phyloP scores from a whole-genome alignment of 2,888 invertebrate genomes.

The Callimorpha dominula region DNA sequence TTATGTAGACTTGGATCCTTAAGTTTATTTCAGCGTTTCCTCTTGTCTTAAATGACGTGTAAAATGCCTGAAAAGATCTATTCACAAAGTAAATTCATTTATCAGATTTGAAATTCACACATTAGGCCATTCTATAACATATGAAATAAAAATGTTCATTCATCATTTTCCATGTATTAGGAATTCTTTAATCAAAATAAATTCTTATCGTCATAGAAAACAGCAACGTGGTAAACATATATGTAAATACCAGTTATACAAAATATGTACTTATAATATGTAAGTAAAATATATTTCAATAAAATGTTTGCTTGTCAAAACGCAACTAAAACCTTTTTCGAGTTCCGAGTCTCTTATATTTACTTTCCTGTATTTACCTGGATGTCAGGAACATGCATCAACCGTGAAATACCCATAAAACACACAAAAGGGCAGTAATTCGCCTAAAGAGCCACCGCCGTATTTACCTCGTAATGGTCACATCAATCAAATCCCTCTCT shows the following conservation, averaged over 20 bases:
- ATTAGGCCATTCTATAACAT: background rate
- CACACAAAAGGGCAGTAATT: slow-evolving; percentile 38
- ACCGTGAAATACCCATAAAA: slow-evolving; percentile 33
- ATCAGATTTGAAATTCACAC: background rate
- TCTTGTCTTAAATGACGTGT: too few relatives aligned
- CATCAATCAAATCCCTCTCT: slow-evolving; percentile 47
- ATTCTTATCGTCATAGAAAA: too few relatives aligned
- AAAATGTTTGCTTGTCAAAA: slow-evolving; percentile 11
- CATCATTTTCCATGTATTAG: too few relatives aligned
- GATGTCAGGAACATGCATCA: slow-evolving; percentile 24
- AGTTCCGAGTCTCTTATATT: slow-evolving; percentile 22
- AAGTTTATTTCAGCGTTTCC: too few relatives aligned
- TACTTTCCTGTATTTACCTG: slow-evolving; percentile 34
- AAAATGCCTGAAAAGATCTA: too few relatives aligned
- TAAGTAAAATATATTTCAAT: slow-evolving; percentile 4
- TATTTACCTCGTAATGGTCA: slow-evolving; percentile 48
- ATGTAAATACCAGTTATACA: background rate
- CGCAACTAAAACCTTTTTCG: slow-evolving; percentile 23
- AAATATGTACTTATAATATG: background rate
- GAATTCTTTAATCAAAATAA: too few relatives aligned
- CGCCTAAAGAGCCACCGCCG: slow-evolving; percentile 28
- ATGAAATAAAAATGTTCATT: background rate
- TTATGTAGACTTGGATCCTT: background rate
- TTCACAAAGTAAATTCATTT: background rate
- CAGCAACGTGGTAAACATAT: too few relatives aligned